A percentile compares a stretch with the other conserved stretches of the same genome.
phyloP scores from a whole-genome alignment of 1,140 invertebrate genomes.

The Heliconius himera region DNA sequence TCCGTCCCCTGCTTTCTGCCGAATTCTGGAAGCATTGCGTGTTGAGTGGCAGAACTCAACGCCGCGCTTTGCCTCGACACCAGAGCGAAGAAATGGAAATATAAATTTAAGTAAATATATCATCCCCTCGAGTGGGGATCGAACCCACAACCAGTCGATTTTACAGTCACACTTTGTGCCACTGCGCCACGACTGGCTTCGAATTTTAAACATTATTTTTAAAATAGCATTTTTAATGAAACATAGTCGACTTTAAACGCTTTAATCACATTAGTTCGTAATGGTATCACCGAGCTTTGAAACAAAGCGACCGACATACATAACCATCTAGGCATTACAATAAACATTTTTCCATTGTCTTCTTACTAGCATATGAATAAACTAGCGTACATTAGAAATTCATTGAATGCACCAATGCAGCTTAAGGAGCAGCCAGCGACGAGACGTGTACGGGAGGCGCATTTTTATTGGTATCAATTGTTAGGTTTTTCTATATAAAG shows the following conservation, averaged over 20 bases:
- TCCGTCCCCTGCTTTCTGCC: too few species aligned
- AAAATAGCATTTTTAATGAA: not conserved
- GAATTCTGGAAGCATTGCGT: too few species aligned
- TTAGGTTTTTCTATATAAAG: slow-evolving; percentile 6
- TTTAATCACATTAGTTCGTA: not conserved
- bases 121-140: too few species aligned
- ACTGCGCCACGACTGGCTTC: too few species aligned
- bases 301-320: slow-evolving; percentile 14
- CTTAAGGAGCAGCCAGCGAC: slow-evolving; percentile 63
- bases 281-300: not conserved
- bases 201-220: not conserved
- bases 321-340: slow-evolving; percentile 6
- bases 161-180: too few species aligned
- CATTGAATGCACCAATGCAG: slow-evolving; percentile 59
- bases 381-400: slow-evolving; percentile 62
- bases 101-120: too few species aligned
- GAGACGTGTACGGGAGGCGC: slow-evolving; percentile 65
- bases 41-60: too few species aligned
- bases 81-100: too few species aligned
- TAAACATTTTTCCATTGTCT: slow-evolving; percentile 25
- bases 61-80: too few species aligned
- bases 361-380: slow-evolving; percentile 47
- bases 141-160: too few species aligned
- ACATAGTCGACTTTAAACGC: not conserved
- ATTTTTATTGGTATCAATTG: slow-evolving; percentile 69